Conservation (phyloP, 2,797 vertebrate species). For the Hippoglossus hippoglossus region DNA sequence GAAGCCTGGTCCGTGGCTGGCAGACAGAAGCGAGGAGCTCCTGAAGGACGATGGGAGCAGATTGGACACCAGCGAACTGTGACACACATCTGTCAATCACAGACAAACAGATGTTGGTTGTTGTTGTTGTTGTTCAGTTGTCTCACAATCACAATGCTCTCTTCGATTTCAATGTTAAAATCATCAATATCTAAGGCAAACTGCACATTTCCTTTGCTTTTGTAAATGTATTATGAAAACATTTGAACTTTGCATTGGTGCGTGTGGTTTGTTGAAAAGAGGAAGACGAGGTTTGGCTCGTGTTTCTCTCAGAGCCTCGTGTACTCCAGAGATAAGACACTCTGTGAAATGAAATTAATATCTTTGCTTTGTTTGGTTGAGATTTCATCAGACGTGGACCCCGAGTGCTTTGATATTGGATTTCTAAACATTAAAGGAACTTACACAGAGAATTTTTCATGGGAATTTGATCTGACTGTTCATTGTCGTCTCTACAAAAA, state of each 20-base stretch:
- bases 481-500: too few species aligned
- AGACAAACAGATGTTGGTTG: slow-evolving; percentile 1
- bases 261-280: too few species aligned
- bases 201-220: not conserved
- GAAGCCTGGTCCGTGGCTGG: slow-evolving; percentile 75
- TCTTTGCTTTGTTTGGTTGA: slow-evolving; percentile 27
- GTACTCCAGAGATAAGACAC: too few species aligned
- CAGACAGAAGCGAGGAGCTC: slow-evolving; percentile 79
- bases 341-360: not conserved
- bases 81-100: slow-evolving; percentile 76
- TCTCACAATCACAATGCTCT: too few species aligned
- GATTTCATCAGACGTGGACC: slow-evolving; percentile 47
- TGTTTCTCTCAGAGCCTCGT: too few species aligned
- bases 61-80: slow-evolving; percentile 72
- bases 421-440: slow-evolving; percentile 28
- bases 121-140: too few species aligned
- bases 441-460: slow-evolving; percentile 20
- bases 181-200: too few species aligned
- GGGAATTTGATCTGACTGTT: too few species aligned
- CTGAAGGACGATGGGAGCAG: slow-evolving; percentile 75
- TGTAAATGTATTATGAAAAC: not conserved
- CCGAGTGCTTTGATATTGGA: slow-evolving; percentile 24
- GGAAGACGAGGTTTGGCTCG: too few species aligned
- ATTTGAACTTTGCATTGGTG: too few species aligned
- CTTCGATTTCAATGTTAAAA: too few species aligned